phyloP scores from a whole-genome alignment of 35 echinoderm and acorn worm species.

The Heliocidaris erythrogramma region DNA sequence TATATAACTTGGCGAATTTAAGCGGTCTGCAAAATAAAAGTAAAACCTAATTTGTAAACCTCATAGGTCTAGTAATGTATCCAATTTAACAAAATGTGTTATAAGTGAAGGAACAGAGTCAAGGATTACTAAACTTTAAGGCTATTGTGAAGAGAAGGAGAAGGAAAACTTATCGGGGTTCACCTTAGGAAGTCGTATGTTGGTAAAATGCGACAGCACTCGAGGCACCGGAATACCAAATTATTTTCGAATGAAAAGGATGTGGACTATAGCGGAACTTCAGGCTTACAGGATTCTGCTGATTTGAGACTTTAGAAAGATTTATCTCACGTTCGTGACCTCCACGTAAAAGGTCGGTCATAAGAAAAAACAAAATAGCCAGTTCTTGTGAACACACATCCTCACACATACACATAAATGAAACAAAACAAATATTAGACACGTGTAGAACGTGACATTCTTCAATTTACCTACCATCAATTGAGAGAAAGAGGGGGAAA shows the following conservation, averaged over 20 bases:
- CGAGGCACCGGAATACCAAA: background rate
- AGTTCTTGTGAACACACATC: no score
- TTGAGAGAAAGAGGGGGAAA: no score
- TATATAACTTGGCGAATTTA: background rate
- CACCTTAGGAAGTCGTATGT: background rate
- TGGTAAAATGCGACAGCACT: background rate
- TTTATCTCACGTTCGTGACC: background rate
- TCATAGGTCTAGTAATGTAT: no score
- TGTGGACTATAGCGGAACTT: background rate
- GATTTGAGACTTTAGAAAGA: background rate
- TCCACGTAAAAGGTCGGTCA: background rate
- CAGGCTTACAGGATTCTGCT: background rate
- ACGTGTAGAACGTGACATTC: no score
- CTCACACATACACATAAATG: no score
- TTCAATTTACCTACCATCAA: no score
- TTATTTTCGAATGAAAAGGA: background rate
- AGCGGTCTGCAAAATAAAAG: background rate
- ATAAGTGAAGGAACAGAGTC: no score
- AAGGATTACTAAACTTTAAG: no score
- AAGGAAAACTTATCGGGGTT: background rate
- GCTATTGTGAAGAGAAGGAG: background rate
- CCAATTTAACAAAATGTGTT: no score
- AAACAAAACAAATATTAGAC: no score
- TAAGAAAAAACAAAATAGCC: background rate
- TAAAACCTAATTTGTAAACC: background rate